These are phyloP conservation scores for Acanthurus leucopareius DNA, from an alignment of 2,797 vertebrate species.

Conservation along the genomic window DNA sequence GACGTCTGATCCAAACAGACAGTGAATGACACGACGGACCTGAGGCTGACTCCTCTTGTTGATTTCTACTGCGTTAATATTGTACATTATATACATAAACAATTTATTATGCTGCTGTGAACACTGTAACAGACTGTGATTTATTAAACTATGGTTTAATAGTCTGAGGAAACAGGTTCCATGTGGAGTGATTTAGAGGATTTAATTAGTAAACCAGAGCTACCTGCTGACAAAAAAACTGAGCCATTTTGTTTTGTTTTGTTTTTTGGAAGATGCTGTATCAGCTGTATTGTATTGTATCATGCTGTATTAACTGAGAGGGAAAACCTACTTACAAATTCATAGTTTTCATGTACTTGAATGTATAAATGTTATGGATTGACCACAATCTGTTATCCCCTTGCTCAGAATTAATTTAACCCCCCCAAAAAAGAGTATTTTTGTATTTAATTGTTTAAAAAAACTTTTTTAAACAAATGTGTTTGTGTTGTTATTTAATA, in stretches of 20 bases:
- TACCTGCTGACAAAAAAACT: not conserved
- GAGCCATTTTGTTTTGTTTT: not conserved
- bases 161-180: not conserved
- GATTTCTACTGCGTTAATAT: slow-evolving; percentile 33
- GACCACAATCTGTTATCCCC: not conserved
- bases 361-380: slow-evolving; percentile 2
- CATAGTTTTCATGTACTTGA: too few species aligned
- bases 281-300: not conserved
- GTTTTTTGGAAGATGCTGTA: not conserved
- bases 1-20: slow-evolving; percentile 75
- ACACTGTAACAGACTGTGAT: not conserved
- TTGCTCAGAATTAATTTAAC: not conserved
- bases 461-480: too few species aligned
- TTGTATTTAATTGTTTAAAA: too few species aligned
- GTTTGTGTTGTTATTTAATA: too few species aligned
- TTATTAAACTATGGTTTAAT: not conserved
- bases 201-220: not conserved
- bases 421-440: slow-evolving; percentile 75
- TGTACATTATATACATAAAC: not conserved
- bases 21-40: slow-evolving; percentile 12
- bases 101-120: not conserved
- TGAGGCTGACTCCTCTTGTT: slow-evolving; percentile 19
- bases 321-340: slow-evolving; percentile 50
- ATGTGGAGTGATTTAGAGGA: not conserved
- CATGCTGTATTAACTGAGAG: slow-evolving; percentile 63